Conservation (phyloP, 2,888 invertebrate species). For the Coleophora flavipennella region DNA sequence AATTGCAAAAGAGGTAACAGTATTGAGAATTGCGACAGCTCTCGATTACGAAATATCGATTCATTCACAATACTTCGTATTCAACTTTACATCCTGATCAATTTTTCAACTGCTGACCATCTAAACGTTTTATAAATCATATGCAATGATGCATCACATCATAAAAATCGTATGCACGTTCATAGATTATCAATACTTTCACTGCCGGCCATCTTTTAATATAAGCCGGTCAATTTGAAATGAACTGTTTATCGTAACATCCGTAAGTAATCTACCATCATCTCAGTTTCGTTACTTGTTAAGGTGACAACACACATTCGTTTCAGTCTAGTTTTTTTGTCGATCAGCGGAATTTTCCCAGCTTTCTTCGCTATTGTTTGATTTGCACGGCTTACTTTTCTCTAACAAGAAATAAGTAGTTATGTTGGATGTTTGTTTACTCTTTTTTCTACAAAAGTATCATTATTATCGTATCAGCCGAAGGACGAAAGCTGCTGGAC, state of each 20-base stretch:
- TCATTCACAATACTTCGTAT: no score
- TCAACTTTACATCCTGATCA: no score
- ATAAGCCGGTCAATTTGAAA: constrained; percentile 47
- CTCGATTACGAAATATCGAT: no score
- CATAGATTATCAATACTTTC: constrained; percentile 51
- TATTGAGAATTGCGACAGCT: no score
- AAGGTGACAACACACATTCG: constrained; percentile 1
- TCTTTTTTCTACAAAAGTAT: no score
- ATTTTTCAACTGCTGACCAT: no score
- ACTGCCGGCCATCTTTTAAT: constrained; percentile 28
- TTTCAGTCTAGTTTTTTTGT: background rate
- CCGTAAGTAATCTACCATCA: constrained; percentile 43
- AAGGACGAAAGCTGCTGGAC: no score
- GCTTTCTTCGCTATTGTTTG: background rate
- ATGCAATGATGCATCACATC: constrained; percentile 36
- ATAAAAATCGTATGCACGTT: constrained; percentile 35
- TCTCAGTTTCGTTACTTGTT: constrained; percentile 36
- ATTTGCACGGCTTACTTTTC: no score
- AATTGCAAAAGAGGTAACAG: no score
- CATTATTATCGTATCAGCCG: no score
- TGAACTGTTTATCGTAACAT: constrained; percentile 43
- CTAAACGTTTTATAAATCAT: constrained; percentile 32
- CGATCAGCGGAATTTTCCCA: background rate
- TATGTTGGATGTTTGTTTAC: no score
- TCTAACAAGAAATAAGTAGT: no score